Conservation (phyloP, 2,888 invertebrate species). For the Rhamphomyia laevipes region DNA sequence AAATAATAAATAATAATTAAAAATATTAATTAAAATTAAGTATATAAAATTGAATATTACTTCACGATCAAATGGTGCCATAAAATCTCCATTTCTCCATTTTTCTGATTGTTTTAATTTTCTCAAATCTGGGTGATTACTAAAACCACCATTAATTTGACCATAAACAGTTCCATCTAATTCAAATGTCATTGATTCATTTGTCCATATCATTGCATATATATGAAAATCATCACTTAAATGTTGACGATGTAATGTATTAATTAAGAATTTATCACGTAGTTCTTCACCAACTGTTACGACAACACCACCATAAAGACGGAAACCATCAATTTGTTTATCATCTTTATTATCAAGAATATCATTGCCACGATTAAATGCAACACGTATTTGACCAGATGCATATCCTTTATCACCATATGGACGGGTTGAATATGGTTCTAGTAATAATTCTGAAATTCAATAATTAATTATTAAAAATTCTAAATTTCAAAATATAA, state of each 20-base stretch:
- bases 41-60: too few species aligned
- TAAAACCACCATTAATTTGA: neutral
- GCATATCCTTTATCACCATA: neutral
- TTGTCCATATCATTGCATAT: constrained; percentile 56
- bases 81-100: neutral
- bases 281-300: neutral
- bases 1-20: too few species aligned
- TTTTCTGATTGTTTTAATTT: neutral
- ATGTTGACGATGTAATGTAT: neutral
- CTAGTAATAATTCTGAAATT: neutral
- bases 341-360: neutral
- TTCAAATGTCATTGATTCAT: constrained; percentile 20
- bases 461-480: too few species aligned
- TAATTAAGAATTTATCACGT: neutral
- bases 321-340: neutral
- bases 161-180: constrained; percentile 48
- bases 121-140: neutral
- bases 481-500: too few species aligned
- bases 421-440: neutral
- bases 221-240: constrained; percentile 47
- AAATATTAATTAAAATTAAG: too few species aligned
- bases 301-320: neutral
- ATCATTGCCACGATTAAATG: neutral
- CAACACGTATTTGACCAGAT: neutral
- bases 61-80: neutral